A percentile compares a stretch with the other conserved stretches of the same genome.
These are phyloP conservation scores for Thera obeliscata DNA, from an alignment of 2,888 invertebrate genomes.

Conservation along the genomic window DNA sequence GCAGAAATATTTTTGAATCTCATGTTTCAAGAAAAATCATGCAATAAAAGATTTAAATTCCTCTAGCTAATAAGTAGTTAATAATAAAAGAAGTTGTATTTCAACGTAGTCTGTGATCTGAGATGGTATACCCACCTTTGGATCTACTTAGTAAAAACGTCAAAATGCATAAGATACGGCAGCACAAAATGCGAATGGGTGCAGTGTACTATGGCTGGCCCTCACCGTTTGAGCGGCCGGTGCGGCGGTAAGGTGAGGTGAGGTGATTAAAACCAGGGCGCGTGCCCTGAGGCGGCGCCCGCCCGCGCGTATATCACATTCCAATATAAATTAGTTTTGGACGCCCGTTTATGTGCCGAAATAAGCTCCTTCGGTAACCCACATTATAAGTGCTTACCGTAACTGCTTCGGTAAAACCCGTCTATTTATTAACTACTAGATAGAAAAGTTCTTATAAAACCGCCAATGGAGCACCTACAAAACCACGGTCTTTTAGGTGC, in stretches of 20 bases:
- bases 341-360: conserved; percentile 73
- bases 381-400: conserved; percentile 62
- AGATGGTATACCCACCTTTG: too few relatives aligned
- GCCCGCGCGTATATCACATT: conserved; percentile 80
- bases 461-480: too few relatives aligned
- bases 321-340: conserved; percentile 83
- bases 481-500: too few relatives aligned
- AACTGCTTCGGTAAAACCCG: conserved; percentile 49
- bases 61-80: too few relatives aligned
- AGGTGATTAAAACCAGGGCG: conserved; percentile 73
- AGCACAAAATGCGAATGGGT: background rate
- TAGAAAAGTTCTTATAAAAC: background rate
- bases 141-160: too few relatives aligned
- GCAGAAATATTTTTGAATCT: too few relatives aligned
- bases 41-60: too few relatives aligned
- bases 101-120: too few relatives aligned
- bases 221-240: conserved; percentile 58
- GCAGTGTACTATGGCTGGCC: background rate
- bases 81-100: too few relatives aligned
- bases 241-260: conserved; percentile 52
- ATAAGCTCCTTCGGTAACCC: conserved; percentile 63
- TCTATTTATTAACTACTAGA: conserved; percentile 2
- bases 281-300: conserved; percentile 68
- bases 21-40: too few relatives aligned
- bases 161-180: background rate